Evolutionary conservation across 2,888 invertebrate genomes (phyloP).

Genomic region (Drosophila picticornis): DNA sequence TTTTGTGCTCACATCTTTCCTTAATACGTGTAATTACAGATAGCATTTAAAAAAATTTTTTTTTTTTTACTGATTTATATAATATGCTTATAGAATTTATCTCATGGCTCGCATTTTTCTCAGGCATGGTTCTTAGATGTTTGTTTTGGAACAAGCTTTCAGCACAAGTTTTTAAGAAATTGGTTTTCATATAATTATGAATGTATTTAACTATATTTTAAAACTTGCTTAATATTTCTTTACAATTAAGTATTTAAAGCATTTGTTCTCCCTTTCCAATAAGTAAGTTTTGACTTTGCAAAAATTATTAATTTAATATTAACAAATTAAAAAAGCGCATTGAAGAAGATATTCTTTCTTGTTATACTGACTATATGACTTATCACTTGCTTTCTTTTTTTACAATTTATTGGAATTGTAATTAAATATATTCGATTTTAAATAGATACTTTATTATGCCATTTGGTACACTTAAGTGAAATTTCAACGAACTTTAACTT

Average conservation of each 20-base stretch:
- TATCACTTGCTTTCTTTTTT: slow-evolving; percentile 57
- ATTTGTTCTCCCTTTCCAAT: slow-evolving; percentile 62
- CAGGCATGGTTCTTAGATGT: slow-evolving; percentile 57
- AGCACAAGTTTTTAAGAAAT: slow-evolving; percentile 65
- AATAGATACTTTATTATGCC: slow-evolving; percentile 79
- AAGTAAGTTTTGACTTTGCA: slow-evolving; percentile 6
- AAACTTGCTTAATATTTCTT: slow-evolving; percentile 53
- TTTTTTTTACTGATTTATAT: slow-evolving; percentile 7
- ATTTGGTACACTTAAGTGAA: slow-evolving; percentile 68
- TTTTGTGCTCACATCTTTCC: slow-evolving; percentile 1
- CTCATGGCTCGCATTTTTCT: slow-evolving; percentile 55
- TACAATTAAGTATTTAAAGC: slow-evolving; percentile 53
- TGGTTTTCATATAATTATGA: slow-evolving; percentile 41
- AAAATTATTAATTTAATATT: slow-evolving; percentile 43
- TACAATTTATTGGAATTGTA: slow-evolving; percentile 41
- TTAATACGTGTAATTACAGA: slow-evolving; percentile 34
- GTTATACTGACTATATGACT: slow-evolving; percentile 39
- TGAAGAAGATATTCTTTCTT: slow-evolving; percentile 2
- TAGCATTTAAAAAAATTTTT: neutral
- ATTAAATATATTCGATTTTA: slow-evolving; percentile 39
- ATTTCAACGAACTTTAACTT: slow-evolving; percentile 20
- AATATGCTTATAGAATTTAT: slow-evolving; percentile 54
- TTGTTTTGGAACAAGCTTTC: slow-evolving; percentile 57
- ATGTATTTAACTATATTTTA: slow-evolving; percentile 30
- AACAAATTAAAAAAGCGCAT: slow-evolving; percentile 62